Evolutionary conservation across 1,140 invertebrate species (phyloP).

Genomic region (Drosophila tropicalis): DNA sequence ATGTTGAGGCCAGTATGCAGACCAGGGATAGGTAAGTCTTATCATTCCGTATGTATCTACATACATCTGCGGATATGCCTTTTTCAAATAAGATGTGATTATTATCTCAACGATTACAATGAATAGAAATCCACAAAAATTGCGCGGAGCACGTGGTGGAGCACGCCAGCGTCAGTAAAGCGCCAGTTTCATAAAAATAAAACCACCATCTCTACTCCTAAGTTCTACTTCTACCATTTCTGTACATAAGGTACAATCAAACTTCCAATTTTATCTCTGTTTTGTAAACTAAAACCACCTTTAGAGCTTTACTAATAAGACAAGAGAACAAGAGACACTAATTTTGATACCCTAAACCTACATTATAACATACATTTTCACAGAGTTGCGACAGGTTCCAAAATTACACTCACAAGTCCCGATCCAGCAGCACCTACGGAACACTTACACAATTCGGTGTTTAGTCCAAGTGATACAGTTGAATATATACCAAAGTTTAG

Average conservation of each 20-base stretch:
- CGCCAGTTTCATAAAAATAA: constrained; percentile 18
- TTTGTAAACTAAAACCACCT: constrained; percentile 25
- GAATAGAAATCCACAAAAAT: constrained; percentile 83
- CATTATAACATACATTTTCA: constrained; percentile 53
- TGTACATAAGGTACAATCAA: constrained; percentile 78
- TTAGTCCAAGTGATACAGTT: constrained; percentile 79
- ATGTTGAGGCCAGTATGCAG: constrained; percentile 84
- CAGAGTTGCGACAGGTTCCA: constrained; percentile 76
- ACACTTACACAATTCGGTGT: constrained; percentile 66
- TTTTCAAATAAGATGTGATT: constrained; percentile 29
- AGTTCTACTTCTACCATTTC: constrained; percentile 56
- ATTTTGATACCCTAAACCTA: constrained; percentile 28
- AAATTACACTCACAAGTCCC: constrained; percentile 83
- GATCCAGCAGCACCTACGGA: constrained; percentile 78
- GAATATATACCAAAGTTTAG: constrained; percentile 79
- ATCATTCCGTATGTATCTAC: not conserved
- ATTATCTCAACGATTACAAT: constrained; percentile 55
- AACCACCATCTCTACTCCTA: constrained; percentile 48
- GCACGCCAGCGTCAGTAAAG: constrained; percentile 76
- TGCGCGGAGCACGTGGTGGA: constrained; percentile 77
- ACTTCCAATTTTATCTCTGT: constrained; percentile 12
- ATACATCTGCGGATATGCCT: no score
- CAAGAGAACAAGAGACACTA: constrained; percentile 2
- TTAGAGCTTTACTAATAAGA: constrained; percentile 60
- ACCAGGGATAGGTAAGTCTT: constrained; percentile 80